Evolutionary conservation across 2,888 invertebrate genomes (phyloP), one percentile per base, ranked within the genome.

Genomic region (Cyclophora albipunctata): DNA sequence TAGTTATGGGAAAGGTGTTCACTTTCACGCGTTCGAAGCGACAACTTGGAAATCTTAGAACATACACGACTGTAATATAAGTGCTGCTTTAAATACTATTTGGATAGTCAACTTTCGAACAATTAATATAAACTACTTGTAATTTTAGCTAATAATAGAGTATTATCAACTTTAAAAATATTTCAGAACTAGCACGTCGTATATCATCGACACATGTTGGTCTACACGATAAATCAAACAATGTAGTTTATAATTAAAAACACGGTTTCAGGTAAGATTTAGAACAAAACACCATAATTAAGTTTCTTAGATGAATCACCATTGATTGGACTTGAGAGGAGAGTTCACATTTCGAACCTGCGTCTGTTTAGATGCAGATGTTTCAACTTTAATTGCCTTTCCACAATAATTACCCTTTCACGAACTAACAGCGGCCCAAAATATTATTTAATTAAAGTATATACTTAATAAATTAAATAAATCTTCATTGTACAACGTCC

Each of bases 241-340:
- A 73, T 64, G 66, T 68, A 75, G 66, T 69, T 64, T 75, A 73
- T 87, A 87, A 88, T 88, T 87, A 88, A 87, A 86, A 81, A 67
- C 72, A 79, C 71, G 75, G 78, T 79, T 79, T 77, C 75, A 74
- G 80, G 78, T 79, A 81, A 82, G 76, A 76, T 83, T 77, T 70
- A 74, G 75, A 77, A 71, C 73, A 75, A 62, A 60, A 73, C 75
- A 65, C 87, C 87, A 81, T 87, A 85, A 88, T 88, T 88, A 88
- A 83, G 84, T 84, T 79, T 79, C 34, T 43, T 78, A 84, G 84
- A 86, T 84, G 86, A 83, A 86, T 85, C 83, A 80, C 79, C 76
- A 80, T 78, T 84, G 84, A 84, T 86, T 85, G 81, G 79, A 73
- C 71, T 72, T 61, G 73, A 66, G 5, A 4, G 69, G 65, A 66